Conservation (phyloP, 2,797 vertebrate species). For the Sebastes wilsoni region DNA sequence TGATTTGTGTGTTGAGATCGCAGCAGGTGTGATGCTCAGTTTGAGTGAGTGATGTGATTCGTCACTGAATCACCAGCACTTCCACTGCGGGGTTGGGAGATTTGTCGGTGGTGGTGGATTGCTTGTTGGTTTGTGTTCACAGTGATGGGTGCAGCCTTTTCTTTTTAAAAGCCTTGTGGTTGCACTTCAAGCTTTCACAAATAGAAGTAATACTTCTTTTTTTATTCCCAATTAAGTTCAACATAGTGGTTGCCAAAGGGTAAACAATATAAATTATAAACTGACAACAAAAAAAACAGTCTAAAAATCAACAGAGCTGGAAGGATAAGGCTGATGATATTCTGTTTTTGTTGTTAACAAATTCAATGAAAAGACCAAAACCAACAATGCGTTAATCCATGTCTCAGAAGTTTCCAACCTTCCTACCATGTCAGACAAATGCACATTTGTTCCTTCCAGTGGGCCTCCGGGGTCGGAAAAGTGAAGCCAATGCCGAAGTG, state of each 20-base stretch:
- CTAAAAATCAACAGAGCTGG: background rate
- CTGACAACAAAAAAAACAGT: background rate
- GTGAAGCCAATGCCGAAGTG: background rate
- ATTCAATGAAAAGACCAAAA: background rate
- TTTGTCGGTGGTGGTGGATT: conserved; percentile 19
- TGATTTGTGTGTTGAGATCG: conserved; percentile 51
- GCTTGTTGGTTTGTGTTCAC: background rate
- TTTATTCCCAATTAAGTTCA: background rate
- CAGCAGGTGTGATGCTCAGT: conserved; percentile 41
- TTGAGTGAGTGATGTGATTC: conserved; percentile 41
- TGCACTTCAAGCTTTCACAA: background rate
- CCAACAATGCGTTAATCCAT: background rate
- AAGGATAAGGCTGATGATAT: background rate
- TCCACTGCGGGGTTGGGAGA: background rate
- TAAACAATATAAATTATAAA: background rate
- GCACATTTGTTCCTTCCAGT: background rate
- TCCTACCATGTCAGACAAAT: background rate
- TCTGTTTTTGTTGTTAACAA: background rate
- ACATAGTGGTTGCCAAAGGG: background rate
- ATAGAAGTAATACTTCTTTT: background rate
- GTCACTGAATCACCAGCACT: conserved; percentile 2
- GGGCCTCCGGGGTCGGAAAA: background rate
- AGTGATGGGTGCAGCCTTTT: background rate
- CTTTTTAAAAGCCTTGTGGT: background rate
- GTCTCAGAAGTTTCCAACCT: background rate